Conservation (phyloP, 2,888 invertebrate species). For the Athrips mouffetella region DNA sequence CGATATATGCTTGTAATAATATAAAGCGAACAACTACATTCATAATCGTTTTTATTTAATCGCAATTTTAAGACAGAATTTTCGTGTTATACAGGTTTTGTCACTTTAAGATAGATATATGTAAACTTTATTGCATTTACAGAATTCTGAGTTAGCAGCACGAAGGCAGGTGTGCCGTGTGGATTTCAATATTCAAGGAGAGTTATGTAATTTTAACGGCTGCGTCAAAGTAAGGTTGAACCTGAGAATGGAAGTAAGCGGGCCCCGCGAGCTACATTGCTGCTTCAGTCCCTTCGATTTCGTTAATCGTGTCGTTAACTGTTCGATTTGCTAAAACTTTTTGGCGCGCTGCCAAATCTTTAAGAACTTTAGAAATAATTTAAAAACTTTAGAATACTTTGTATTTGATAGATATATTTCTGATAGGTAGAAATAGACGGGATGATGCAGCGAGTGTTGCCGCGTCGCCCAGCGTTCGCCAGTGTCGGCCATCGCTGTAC, state of each 20-base stretch:
- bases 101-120: not conserved
- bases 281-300: no score
- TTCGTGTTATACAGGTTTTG: slow-evolving; percentile 4
- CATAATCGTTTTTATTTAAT: slow-evolving; percentile 34
- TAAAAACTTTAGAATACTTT: no score
- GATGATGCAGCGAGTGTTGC: no score
- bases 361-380: no score
- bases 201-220: slow-evolving; percentile 38
- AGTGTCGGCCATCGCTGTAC: slow-evolving; percentile 16
- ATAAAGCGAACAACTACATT: slow-evolving; percentile 49
- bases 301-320: no score
- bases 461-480: not conserved
- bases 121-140: not conserved
- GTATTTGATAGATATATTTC: no score
- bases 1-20: slow-evolving; percentile 75
- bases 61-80: slow-evolving; percentile 27
- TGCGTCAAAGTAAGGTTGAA: slow-evolving; percentile 57
- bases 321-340: no score
- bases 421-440: no score
- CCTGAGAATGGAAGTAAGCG: slow-evolving; percentile 25
- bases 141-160: slow-evolving; percentile 2
- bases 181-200: slow-evolving; percentile 10
- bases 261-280: slow-evolving; percentile 7
- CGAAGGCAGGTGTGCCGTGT: not conserved
- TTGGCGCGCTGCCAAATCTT: no score